Conservation (phyloP, 2,797 vertebrate genomes). For the Mastacembelus armatus region DNA sequence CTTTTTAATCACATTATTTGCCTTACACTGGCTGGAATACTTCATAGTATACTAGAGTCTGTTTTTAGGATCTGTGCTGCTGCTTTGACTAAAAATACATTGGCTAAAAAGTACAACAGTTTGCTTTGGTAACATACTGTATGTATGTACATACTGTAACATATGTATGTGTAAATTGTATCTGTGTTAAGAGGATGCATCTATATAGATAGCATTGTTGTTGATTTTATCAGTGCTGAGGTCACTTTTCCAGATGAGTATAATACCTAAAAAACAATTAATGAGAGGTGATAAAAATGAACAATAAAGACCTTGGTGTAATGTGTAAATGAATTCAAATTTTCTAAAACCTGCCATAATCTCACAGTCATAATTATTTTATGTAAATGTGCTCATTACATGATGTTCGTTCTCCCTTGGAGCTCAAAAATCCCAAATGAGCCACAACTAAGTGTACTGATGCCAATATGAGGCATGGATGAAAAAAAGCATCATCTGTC, state of each 20-base stretch:
- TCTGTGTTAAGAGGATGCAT: not conserved
- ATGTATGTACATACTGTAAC: too few relatives aligned
- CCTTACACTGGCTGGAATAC: conserved; percentile 19
- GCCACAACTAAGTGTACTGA: conserved; percentile 8
- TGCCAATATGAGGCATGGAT: not conserved
- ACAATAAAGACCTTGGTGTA: not conserved
- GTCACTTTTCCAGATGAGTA: not conserved
- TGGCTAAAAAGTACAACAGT: not conserved
- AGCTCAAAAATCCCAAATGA: conserved; percentile 1
- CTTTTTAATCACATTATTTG: conserved; percentile 41
- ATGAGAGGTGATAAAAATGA: conserved; percentile 1
- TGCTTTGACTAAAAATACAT: not conserved
- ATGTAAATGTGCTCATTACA: conserved; percentile 34
- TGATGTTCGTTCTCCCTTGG: not conserved
- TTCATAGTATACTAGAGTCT: not conserved
- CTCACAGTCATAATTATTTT: not conserved
- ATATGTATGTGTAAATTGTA: not conserved
- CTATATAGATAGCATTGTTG: not conserved
- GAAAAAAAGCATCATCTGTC: conserved; percentile 11
- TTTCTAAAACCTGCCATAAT: not conserved
- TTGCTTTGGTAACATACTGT: not conserved
- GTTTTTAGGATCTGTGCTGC: not conserved
- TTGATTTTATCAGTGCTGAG: not conserved
- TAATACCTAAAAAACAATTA: not conserved
- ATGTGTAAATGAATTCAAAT: conserved; percentile 7